Base-by-base conservation (phyloP, 2,888 invertebrate species). In the Spisula subtruncata region DNA sequence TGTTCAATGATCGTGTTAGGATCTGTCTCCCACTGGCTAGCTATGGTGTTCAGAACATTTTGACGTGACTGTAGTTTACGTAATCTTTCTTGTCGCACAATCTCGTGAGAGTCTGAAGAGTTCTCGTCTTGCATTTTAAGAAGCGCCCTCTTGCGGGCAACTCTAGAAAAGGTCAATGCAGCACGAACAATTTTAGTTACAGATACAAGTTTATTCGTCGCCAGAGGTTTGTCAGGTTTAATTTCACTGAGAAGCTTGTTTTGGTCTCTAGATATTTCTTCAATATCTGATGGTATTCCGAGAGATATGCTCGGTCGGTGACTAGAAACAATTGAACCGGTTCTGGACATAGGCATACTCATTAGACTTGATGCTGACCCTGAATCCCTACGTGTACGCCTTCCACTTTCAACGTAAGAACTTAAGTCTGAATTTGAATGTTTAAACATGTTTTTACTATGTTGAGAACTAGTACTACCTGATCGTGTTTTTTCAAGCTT, bases 51-150 rank as follows among this genome's bases (percentile, higher is more conserved):
- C 4, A 94, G 82, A n/a, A 94, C 91, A 88, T 89, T 92, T 83
- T 92, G 92, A 35, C 93, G 75, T 0, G 93, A 93, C 14, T 94
- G 92, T 14, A 93, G 81, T 46, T 90, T 87, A 60, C 94, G 56
- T 16, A 94, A 56, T 54, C 93, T 85, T 81, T 94, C 94, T 85
- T 93, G 92, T 41, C 93, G 83, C 29, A 94, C 92, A 41, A 93
- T 84, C 87, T 94, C 93, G 51, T 91, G 90, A 25, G 90, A 82
- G 60, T 94, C 94, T 4, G 93, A 83, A 79, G 91, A 93, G 71
- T 94, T 93, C 83, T 94, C 94, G 56, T 93, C 92, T 29, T 93
- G 92, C 83, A 94, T 92, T 86, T 93, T 92, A 20, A 83, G 80
- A 4, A 94, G 87, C 8, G 92, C 92, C 29, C 93, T 85, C 29